Evolutionary conservation across 2,797 vertebrate genomes (phyloP), one percentile per base, ranked within the genome.

Genomic region (Acrossocheilus wenchowensis): DNA sequence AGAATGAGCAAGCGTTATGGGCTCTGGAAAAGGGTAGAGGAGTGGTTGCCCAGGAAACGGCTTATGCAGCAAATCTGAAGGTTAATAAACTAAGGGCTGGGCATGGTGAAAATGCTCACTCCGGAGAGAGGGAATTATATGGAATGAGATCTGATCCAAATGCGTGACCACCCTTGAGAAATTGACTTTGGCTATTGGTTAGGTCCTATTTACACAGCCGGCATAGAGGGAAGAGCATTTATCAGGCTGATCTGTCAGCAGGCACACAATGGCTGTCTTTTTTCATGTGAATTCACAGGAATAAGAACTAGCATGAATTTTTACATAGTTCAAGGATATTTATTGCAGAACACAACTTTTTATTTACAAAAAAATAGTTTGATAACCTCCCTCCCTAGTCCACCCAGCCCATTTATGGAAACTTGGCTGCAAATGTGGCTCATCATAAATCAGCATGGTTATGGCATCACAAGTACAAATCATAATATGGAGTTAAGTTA

Each of bases 61-160:
- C 93, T 91, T 90, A 89, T 90, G 84, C 91, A 91, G 92, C 91
- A 92, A 78, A 90, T 93, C 89, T 93, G 91, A 93, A 94, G 91
- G 91, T 93, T 91, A 93, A 89, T 89, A 89, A 89, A 71, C 68
- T 84, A 54, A 21, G 36, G 66, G 74, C 43, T 86, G 68, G 60
- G 73, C 77, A 83, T 45, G 26, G 72, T 62, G 83, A 87, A 83
- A 54, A 62, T 81, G 80, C 75, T 78, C 68, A 86, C 85, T 86
- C 45, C 74, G 66, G 79, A 81, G 86, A 80, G 60, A 26, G 23
- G 75, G 84, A 79, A 92, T 89, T 86, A 78, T 75, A 86, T 81
- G 83, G 82, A 91, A 88, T 82, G 86, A 90, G 88, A 84, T 89
- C 75, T 88, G 87, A 82, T 88, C 88, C 39, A 73, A 89, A 68